Base-by-base conservation (phyloP, 1,140 invertebrate species). In the Philaenus spumarius region DNA sequence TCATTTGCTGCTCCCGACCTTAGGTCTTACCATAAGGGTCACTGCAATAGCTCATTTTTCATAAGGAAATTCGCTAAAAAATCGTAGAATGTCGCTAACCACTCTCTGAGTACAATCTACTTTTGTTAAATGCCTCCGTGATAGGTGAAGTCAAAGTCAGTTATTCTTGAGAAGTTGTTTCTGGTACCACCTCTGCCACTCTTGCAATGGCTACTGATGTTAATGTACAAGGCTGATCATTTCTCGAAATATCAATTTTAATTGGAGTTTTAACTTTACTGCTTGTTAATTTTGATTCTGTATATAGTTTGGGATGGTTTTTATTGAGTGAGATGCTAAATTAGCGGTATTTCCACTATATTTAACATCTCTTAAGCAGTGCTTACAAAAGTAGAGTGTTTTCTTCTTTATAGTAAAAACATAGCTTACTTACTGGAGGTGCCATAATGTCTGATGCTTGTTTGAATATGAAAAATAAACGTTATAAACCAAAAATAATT, bases 301-400 rank as follows among this genome's bases (percentile, higher is more conserved):
- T 15, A 26, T 11, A 26, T 5, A 52, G 14, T 15, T 2, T 15
- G 2, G 22, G 22, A 30, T 52, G 50, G 7, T 52, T 52, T 30
- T 24, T 52, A 12, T 52, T 6, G 11, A 52, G n/a, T 52, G 50
- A n/a, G 20, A 26, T 7, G 24, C n/a, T 15, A 52, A 35, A 30
- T 52, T 52, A 12, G 50, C 34, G 4, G 50, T 52, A 35, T 52
- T 52, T 15, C 50, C 50, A 52, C 50, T 52, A 2, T 26, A 52
- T 26, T 52, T 52, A 30, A 52, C 34, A 12, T 52, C 22, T 30
- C 24, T 24, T 11, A 52, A 34, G n/a, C 50, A 52, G 2, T 52
- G 2, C 34, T 52, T 52, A 9, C 50, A 52, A 11, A 26, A 17
- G 11, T 20, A 20, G 4, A n/a, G 24, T 52, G 9, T 30, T 15